Evolutionary conservation across 2,797 vertebrate species (phyloP).

Genomic region (Tinamus major): DNA sequence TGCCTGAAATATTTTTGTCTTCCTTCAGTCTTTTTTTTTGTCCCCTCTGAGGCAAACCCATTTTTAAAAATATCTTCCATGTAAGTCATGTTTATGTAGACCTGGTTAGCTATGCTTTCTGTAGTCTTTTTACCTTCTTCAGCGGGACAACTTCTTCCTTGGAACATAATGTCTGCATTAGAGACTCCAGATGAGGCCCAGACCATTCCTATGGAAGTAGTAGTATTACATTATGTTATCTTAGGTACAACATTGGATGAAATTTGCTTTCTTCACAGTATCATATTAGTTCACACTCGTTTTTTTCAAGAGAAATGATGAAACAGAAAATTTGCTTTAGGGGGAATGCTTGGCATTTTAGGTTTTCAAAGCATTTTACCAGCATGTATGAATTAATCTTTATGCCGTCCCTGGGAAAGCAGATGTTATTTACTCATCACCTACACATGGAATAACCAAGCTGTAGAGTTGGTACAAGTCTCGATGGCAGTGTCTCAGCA

Average conservation of each 20-base stretch:
- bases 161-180: background rate
- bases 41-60: background rate
- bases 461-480: background rate
- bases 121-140: background rate
- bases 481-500: background rate
- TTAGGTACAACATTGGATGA: slow-evolving; percentile 17
- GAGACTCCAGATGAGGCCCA: background rate
- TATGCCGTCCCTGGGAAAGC: background rate
- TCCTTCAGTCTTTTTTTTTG: background rate
- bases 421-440: background rate
- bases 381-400: background rate
- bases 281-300: slow-evolving; percentile 25
- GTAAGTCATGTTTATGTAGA: background rate
- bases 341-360: background rate
- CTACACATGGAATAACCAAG: background rate
- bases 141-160: background rate
- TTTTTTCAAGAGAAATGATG: slow-evolving; percentile 42
- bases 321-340: slow-evolving; percentile 12
- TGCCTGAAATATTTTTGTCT: background rate
- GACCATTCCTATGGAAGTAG: background rate
- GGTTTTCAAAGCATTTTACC: slow-evolving; percentile 29
- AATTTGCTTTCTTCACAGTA: slow-evolving; percentile 40
- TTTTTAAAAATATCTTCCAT: background rate
- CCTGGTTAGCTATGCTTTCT: background rate
- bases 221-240: slow-evolving; percentile 17